Percentiles rank a stretch among this genome's conserved stretches.
Conservation (phyloP, 2,888 invertebrate genomes). For the Xanthia togata region DNA sequence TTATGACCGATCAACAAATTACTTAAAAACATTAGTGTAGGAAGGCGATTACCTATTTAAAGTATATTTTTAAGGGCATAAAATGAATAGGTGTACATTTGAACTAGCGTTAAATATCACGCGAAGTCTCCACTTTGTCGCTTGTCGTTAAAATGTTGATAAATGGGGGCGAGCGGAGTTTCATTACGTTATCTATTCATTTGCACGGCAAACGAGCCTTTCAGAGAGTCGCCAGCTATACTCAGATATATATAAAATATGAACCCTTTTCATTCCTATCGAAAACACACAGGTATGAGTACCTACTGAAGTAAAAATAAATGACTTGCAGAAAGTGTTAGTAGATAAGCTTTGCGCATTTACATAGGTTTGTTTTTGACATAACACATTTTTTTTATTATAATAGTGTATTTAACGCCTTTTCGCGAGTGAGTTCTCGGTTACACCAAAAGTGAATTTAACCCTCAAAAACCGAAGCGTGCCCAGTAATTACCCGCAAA, state of each 20-base stretch:
- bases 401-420: background rate
- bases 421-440: slow-evolving; percentile 13
- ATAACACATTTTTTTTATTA: background rate
- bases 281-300: background rate
- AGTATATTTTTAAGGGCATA: background rate
- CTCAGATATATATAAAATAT: slow-evolving; percentile 41
- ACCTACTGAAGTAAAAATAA: background rate
- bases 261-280: slow-evolving; percentile 23
- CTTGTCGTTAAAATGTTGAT: slow-evolving; percentile 68
- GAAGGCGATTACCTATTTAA: slow-evolving; percentile 16
- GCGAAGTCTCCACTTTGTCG: slow-evolving; percentile 64
- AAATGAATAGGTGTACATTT: slow-evolving; percentile 35
- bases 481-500: slow-evolving; percentile 68
- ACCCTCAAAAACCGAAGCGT: slow-evolving; percentile 59
- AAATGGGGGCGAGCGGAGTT: slow-evolving; percentile 67
- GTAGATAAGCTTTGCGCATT: too few relatives aligned
- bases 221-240: slow-evolving; percentile 36
- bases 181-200: slow-evolving; percentile 70
- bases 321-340: slow-evolving; percentile 3
- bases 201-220: slow-evolving; percentile 59
- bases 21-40: slow-evolving; percentile 13
- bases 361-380: background rate
- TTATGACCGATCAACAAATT: slow-evolving; percentile 16
- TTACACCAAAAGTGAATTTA: slow-evolving; percentile 49
- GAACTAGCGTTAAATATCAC: slow-evolving; percentile 48